These are phyloP conservation scores for Liasis olivaceus DNA, from an alignment of 2,797 vertebrate species.

Conservation along the genomic window DNA sequence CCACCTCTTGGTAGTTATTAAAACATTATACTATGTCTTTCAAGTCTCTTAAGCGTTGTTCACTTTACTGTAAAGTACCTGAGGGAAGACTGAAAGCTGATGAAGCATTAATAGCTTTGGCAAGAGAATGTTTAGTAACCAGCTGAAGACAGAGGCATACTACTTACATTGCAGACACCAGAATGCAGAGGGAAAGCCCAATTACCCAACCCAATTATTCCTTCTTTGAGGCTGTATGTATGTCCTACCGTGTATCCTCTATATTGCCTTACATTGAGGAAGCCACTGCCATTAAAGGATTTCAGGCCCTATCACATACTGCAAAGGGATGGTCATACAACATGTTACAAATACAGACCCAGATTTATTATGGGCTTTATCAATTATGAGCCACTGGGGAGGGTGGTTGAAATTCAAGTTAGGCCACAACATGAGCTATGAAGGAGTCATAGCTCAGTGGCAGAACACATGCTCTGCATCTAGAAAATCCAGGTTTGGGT, in stretches of 20 bases:
- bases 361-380: neutral
- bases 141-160: neutral
- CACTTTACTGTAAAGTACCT: neutral
- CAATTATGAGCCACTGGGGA: neutral
- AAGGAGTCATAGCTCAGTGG: neutral
- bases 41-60: constrained; percentile 4
- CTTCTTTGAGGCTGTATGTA: neutral
- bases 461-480: neutral
- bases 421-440: neutral
- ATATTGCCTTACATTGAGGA: neutral
- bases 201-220: neutral
- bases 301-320: neutral
- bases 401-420: neutral
- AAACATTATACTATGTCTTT: neutral
- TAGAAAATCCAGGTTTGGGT: neutral
- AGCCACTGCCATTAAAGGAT: neutral
- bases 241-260: neutral
- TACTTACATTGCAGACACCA: neutral
- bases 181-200: neutral
- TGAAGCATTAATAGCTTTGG: neutral
- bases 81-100: neutral
- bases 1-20: constrained; percentile 5
- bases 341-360: neutral
- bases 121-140: neutral
- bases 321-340: neutral